Conservation (phyloP, 2,113 vertebrate species). For the Psammodynastes pulverulentus region DNA sequence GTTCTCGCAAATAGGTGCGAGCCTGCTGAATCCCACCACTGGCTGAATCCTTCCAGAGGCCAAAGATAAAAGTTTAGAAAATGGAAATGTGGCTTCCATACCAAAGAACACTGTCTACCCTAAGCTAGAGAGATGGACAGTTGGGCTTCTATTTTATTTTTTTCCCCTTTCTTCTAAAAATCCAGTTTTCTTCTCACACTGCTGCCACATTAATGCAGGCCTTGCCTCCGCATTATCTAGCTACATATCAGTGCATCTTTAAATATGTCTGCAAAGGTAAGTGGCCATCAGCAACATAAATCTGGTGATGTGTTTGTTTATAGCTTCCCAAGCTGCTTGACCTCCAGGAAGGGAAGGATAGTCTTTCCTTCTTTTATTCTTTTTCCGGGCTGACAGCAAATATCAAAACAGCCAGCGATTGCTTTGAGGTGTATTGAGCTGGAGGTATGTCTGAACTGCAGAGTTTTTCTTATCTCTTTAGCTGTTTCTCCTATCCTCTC, state of each 20-base stretch:
- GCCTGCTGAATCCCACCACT: too few species aligned
- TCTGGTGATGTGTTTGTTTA: neutral
- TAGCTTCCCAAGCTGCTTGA: neutral
- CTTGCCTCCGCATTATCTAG: neutral
- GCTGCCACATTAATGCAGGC: neutral
- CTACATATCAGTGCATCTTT: slow-evolving; percentile 18
- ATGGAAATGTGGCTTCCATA: neutral
- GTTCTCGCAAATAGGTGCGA: too few species aligned
- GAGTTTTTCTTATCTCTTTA: slow-evolving; percentile 14
- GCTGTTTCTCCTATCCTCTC: neutral
- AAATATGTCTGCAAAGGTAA: neutral
- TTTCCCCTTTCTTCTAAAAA: neutral
- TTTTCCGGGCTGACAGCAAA: slow-evolving; percentile 1
- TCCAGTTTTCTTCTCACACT: neutral
- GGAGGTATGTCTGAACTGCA: neutral
- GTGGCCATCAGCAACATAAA: neutral
- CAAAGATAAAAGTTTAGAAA: neutral
- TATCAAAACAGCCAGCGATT: slow-evolving; percentile 16
- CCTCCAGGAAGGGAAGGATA: neutral
- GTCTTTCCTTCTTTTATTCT: slow-evolving; percentile 2
- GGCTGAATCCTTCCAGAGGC: neutral
- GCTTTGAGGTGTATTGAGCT: slow-evolving; percentile 4
- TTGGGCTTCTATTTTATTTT: neutral
- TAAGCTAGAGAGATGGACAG: neutral
- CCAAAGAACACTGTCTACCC: neutral